phyloP scores from a whole-genome alignment of 2,888 invertebrate genomes.

The Biston stratarius region DNA sequence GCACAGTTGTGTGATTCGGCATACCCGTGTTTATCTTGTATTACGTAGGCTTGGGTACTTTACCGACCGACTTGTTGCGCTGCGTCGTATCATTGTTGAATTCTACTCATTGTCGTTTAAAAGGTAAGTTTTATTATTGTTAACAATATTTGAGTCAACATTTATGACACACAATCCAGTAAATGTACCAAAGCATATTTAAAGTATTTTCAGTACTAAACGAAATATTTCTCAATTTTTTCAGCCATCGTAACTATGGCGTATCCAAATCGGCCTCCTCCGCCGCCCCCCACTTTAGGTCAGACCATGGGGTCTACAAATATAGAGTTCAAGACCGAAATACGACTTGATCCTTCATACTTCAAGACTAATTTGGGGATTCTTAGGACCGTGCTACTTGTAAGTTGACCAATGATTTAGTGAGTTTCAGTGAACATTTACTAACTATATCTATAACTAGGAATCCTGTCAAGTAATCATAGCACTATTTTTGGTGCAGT shows the following conservation, averaged over 20 bases:
- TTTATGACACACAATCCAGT: background rate
- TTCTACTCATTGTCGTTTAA: background rate
- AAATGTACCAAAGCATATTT: background rate
- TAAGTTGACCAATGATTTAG: slow-evolving; percentile 55
- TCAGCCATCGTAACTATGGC: slow-evolving; percentile 56
- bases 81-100: slow-evolving; percentile 3
- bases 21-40: slow-evolving; percentile 16
- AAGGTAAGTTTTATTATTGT: background rate
- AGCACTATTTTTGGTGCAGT: background rate
- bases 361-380: slow-evolving; percentile 69
- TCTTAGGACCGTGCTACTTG: slow-evolving; percentile 67
- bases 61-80: slow-evolving; percentile 11
- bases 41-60: slow-evolving; percentile 17
- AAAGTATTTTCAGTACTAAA: background rate
- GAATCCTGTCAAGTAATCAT: background rate
- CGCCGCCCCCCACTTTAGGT: slow-evolving; percentile 50
- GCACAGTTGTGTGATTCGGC: slow-evolving; percentile 11
- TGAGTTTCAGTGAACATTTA: no score
- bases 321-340: slow-evolving; percentile 73
- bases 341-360: slow-evolving; percentile 72
- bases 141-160: background rate
- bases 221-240: background rate
- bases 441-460: no score
- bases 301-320: slow-evolving; percentile 77
- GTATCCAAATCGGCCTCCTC: slow-evolving; percentile 60